These are phyloP conservation scores for Columba livia DNA, from an alignment of 2,113 vertebrate genomes.

Conservation along the genomic window DNA sequence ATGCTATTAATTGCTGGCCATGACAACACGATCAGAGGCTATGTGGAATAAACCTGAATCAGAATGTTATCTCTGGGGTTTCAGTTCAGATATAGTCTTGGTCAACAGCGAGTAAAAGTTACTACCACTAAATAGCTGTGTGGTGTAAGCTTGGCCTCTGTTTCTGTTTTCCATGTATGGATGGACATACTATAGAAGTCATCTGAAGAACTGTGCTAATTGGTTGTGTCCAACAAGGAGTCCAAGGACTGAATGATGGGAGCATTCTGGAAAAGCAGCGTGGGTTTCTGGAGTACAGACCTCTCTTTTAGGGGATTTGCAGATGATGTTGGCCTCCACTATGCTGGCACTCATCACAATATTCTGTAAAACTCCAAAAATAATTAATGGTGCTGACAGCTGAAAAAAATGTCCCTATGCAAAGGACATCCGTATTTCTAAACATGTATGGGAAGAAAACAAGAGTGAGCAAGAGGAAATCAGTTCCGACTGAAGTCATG, in stretches of 20 bases:
- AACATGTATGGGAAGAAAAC: not conserved
- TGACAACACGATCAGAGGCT: not conserved
- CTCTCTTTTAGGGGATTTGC: not conserved
- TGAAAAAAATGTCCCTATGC: not conserved
- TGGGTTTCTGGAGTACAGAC: not conserved
- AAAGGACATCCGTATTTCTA: not conserved
- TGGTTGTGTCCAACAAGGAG: not conserved
- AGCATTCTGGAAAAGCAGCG: not conserved
- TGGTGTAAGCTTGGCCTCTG: not conserved
- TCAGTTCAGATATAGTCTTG: not conserved
- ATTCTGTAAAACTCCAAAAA: not conserved
- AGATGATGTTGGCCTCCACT: not conserved
- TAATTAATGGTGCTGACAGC: not conserved
- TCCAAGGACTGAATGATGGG: not conserved
- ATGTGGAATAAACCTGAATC: not conserved
- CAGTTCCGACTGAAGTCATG: not conserved
- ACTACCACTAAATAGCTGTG: not conserved
- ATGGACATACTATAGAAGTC: not conserved
- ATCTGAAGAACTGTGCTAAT: not conserved
- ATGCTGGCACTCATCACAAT: not conserved
- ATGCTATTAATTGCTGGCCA: not conserved
- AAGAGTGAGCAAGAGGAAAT: not conserved
- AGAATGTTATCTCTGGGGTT: not conserved
- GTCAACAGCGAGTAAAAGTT: not conserved
- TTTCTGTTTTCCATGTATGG: rapidly evolving